Percentiles rank a stretch among this genome's conserved stretches.
Conservation (phyloP, 2,113 vertebrate species). For the Camelus bactrianus region DNA sequence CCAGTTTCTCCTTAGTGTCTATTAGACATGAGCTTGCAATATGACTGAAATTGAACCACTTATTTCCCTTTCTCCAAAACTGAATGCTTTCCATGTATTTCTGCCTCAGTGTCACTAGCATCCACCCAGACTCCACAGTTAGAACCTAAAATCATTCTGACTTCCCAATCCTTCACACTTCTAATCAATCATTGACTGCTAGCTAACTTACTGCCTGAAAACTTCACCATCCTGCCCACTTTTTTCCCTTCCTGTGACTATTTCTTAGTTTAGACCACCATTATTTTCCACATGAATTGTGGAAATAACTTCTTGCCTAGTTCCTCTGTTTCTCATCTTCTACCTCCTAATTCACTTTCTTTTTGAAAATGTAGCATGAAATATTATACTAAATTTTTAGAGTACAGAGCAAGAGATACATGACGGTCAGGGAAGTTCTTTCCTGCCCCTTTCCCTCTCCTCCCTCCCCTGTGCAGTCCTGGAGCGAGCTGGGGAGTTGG, state of each 20-base stretch:
- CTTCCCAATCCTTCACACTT: not conserved
- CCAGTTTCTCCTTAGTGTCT: not conserved
- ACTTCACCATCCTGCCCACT: not conserved
- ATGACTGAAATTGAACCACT: not conserved
- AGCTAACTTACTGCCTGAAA: not conserved
- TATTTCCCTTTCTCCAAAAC: not conserved
- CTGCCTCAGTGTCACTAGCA: not conserved
- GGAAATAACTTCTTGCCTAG: not conserved
- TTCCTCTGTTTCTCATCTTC: not conserved
- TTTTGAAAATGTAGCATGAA: not conserved
- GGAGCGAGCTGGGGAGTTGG: not conserved
- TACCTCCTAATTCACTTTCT: not conserved
- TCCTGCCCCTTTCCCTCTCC: not conserved
- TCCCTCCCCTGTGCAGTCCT: not conserved
- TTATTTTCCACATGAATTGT: conserved; percentile 15
- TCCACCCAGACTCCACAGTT: not conserved
- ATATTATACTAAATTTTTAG: not conserved
- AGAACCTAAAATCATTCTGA: not conserved
- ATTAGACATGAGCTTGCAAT: not conserved
- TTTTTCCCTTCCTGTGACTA: not conserved
- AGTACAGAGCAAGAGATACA: not conserved
- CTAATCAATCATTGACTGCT: not conserved
- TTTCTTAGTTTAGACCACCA: not conserved
- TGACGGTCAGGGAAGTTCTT: not conserved
- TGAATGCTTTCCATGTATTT: not conserved